phyloP scores from a whole-genome alignment of 2,888 invertebrate genomes.

The Tiphia femorata region DNA sequence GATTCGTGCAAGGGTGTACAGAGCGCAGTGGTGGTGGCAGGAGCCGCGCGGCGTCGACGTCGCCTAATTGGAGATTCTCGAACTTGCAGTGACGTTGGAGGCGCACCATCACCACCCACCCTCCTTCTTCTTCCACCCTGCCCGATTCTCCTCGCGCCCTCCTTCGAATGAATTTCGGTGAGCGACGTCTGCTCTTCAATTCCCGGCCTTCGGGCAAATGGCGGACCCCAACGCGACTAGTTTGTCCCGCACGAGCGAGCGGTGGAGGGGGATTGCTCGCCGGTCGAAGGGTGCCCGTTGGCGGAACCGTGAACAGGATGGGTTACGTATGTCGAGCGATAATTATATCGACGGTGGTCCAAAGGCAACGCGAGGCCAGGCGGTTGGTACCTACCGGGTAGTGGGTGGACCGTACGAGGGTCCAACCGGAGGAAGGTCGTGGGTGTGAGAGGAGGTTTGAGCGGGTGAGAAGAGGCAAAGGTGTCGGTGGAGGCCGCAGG shows the following conservation, averaged over 20 bases:
- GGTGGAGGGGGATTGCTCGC: constrained; percentile 23
- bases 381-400: constrained; percentile 21
- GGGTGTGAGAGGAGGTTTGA: constrained; percentile 29
- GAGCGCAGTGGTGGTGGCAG: too few relatives aligned
- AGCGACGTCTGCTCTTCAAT: constrained; percentile 60
- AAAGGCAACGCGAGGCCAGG: constrained; percentile 40
- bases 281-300: constrained; percentile 33
- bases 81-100: constrained; percentile 54
- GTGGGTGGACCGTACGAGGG: too few relatives aligned
- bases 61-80: constrained; percentile 61
- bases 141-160: too few relatives aligned
- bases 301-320: constrained; percentile 34
- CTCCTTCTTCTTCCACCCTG: too few relatives aligned
- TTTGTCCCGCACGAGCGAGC: too few relatives aligned
- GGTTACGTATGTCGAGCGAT: constrained; percentile 59
- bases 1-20: constrained; percentile 7
- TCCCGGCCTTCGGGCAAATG: constrained; percentile 49
- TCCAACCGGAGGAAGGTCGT: constrained; percentile 15
- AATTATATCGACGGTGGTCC: constrained; percentile 56
- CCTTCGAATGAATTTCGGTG: constrained; percentile 54
- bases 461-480: constrained; percentile 3
- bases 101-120: background rate
- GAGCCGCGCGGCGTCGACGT: constrained; percentile 29
- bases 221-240: constrained; percentile 31
- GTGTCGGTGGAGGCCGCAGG: too few relatives aligned